phyloP scores from a whole-genome alignment of 2,113 vertebrate genomes.

The Dunckerocampus dactyliophorus region DNA sequence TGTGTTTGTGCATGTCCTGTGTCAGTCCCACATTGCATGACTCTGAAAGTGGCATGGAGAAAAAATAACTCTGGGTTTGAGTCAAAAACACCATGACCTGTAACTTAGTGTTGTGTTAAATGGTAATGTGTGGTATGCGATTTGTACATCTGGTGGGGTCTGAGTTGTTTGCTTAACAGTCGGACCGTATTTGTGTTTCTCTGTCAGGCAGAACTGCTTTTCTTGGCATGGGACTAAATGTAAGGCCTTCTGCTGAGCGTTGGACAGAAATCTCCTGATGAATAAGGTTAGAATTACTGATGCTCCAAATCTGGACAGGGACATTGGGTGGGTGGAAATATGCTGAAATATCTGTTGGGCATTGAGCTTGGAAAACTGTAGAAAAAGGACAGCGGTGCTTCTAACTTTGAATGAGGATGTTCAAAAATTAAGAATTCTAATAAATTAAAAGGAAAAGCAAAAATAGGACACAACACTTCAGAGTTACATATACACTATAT shows the following conservation, averaged over 20 bases:
- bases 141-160: slow-evolving; percentile 31
- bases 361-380: not conserved
- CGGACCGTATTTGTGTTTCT: slow-evolving; percentile 51
- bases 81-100: slow-evolving; percentile 29
- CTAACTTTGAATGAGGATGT: too few species aligned
- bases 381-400: too few species aligned
- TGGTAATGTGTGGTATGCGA: slow-evolving; percentile 36
- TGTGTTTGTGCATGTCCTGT: not conserved
- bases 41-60: not conserved
- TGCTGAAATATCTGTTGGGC: not conserved
- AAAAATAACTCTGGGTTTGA: slow-evolving; percentile 12
- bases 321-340: slow-evolving; percentile 9
- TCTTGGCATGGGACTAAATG: slow-evolving; percentile 39
- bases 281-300: slow-evolving; percentile 21
- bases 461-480: too few species aligned
- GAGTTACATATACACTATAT: too few species aligned
- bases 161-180: slow-evolving; percentile 47
- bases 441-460: too few species aligned
- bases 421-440: too few species aligned
- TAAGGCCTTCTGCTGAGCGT: slow-evolving; percentile 21
- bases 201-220: slow-evolving; percentile 41
- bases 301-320: slow-evolving; percentile 3
- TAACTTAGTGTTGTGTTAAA: slow-evolving; percentile 19
- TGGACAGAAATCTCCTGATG: slow-evolving; percentile 20
- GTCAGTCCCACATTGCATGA: slow-evolving; percentile 11